These are phyloP conservation scores for Zosterops japonicus DNA, from an alignment of 2,113 vertebrate species.

Conservation along the genomic window DNA sequence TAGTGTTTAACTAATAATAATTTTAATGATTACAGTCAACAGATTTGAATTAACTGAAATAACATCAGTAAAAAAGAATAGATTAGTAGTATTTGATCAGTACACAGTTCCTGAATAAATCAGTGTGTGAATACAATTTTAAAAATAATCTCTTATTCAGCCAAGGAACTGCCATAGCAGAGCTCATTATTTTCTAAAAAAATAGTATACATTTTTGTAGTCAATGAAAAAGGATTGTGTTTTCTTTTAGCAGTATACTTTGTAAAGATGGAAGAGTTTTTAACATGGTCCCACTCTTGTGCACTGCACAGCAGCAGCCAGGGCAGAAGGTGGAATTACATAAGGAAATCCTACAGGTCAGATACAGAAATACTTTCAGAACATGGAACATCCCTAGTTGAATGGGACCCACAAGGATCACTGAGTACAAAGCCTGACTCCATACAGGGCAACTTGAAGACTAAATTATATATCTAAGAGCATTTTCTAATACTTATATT, in stretches of 20 bases:
- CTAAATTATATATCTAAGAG: not conserved
- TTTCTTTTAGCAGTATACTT: not conserved
- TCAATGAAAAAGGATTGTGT: not conserved
- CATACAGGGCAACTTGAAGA: not conserved
- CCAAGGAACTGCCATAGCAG: not conserved
- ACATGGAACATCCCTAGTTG: not conserved
- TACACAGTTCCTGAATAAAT: not conserved
- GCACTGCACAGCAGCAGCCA: not conserved
- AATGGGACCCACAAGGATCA: not conserved
- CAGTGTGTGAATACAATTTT: not conserved
- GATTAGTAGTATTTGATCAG: not conserved
- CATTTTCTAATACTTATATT: not conserved
- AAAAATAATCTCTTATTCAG: not conserved
- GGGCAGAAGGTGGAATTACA: not conserved
- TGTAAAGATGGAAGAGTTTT: not conserved
- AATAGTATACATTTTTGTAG: not conserved
- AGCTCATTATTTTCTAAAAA: not conserved
- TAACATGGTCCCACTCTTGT: not conserved
- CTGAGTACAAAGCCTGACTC: not conserved
- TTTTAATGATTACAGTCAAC: not conserved
- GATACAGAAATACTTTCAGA: not conserved
- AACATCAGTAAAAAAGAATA: not conserved
- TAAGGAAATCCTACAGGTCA: not conserved
- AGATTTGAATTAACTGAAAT: not conserved
- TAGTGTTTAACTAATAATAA: not conserved